Conservation (phyloP, 2,888 invertebrate species). For the Trichacis sp. region DNA sequence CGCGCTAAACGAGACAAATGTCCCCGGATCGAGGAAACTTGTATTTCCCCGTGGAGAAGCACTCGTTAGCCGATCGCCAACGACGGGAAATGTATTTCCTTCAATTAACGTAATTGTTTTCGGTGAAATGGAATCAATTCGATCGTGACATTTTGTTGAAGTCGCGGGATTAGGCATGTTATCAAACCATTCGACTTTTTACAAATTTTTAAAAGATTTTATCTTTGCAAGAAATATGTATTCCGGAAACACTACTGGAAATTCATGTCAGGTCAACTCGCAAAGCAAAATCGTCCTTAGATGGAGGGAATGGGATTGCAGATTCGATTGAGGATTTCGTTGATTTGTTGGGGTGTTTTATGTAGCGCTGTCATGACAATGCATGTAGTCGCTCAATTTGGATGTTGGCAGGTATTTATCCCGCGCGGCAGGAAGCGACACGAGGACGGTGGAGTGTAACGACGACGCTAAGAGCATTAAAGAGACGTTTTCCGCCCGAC, state of each 20-base stretch:
- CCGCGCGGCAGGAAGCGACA: conserved; percentile 55
- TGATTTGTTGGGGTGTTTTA: neutral
- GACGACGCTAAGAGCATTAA: conserved; percentile 66
- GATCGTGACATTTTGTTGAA: neutral
- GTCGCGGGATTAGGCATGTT: too few species aligned
- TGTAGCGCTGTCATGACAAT: conserved; percentile 26
- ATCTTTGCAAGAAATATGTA: too few species aligned
- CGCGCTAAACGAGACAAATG: conserved; percentile 31
- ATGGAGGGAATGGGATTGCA: too few species aligned
- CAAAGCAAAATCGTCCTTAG: too few species aligned
- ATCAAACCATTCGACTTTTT: too few species aligned
- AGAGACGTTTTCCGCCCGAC: conserved; percentile 65
- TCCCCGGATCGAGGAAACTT: conserved; percentile 24
- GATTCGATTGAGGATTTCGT: too few species aligned
- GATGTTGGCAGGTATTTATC: conserved; percentile 63
- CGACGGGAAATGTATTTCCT: conserved; percentile 19
- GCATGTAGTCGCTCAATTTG: conserved; percentile 52
- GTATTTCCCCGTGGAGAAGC: conserved; percentile 10
- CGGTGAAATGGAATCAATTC: neutral
- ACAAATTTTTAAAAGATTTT: too few species aligned
- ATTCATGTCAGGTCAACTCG: too few species aligned
- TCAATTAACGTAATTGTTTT: conserved; percentile 14
- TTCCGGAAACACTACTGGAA: too few species aligned
- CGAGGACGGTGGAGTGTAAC: conserved; percentile 48
- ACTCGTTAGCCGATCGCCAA: conserved; percentile 4